A percentile compares a stretch with the other conserved stretches of the same genome.
Conservation (phyloP, 2,888 invertebrate genomes). For the Tetranychus piercei region DNA sequence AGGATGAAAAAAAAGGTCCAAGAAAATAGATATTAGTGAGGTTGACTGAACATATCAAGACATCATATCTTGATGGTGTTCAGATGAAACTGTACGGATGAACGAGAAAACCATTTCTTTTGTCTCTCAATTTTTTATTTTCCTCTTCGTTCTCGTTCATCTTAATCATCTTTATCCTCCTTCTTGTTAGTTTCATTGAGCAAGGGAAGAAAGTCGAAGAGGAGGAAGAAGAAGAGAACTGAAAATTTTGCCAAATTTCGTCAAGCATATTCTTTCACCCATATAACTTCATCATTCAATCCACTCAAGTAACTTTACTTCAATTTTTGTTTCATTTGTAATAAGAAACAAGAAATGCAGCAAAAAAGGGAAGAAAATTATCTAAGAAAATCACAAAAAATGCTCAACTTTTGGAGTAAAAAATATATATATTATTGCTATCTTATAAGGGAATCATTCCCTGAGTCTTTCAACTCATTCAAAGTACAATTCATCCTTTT, state of each 20-base stretch:
- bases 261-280: background rate
- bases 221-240: background rate
- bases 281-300: background rate
- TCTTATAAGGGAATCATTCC: background rate
- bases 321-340: background rate
- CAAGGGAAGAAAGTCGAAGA: background rate
- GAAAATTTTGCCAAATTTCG: background rate
- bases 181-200: background rate
- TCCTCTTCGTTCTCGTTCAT: background rate
- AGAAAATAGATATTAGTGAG: background rate
- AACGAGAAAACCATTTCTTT: background rate
- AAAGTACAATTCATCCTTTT: background rate
- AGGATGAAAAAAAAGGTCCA: background rate
- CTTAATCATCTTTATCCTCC: background rate
- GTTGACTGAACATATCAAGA: background rate
- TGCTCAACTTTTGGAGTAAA: background rate
- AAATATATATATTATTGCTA: background rate
- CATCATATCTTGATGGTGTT: background rate
- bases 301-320: background rate
- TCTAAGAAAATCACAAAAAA: background rate
- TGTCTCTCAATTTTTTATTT: background rate
- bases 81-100: background rate
- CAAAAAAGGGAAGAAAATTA: background rate
- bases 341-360: background rate
- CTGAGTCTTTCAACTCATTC: background rate